Conservation (phyloP, 2,797 vertebrate genomes). For the Micrastur ruficollis region DNA sequence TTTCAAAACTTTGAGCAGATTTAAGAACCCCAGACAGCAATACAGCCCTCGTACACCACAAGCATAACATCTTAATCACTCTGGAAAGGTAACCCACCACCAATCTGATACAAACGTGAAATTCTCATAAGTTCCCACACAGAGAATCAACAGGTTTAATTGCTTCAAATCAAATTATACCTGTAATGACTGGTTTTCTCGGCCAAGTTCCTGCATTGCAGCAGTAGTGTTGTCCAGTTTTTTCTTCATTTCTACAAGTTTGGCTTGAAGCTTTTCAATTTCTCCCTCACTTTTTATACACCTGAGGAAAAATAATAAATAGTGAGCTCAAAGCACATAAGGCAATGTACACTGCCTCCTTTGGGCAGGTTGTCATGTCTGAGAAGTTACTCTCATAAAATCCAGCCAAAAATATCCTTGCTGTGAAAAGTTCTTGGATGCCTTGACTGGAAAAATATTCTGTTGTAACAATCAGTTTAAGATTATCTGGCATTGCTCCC, state of each 20-base stretch:
- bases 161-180: conserved; percentile 71
- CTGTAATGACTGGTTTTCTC: conserved; percentile 97
- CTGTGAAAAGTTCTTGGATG: background rate
- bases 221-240: conserved; percentile 96
- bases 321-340: background rate
- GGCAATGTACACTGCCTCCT: background rate
- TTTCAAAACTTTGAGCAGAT: background rate
- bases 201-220: conserved; percentile 96
- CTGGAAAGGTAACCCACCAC: background rate
- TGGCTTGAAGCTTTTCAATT: conserved; percentile 95
- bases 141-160: background rate
- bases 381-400: background rate
- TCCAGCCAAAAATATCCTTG: background rate
- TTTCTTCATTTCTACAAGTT: conserved; percentile 89
- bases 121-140: background rate
- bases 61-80: background rate
- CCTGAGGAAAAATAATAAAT: conserved; percentile 67
- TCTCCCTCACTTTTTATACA: conserved; percentile 96
- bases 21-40: background rate
- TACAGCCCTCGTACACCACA: background rate
- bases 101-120: background rate
- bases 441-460: background rate
- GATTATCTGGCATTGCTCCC: background rate
- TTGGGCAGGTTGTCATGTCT: background rate
- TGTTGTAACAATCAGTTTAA: background rate